Evolutionary conservation across 2,888 invertebrate genomes (phyloP).

Genomic region (Nymphalis urticae): DNA sequence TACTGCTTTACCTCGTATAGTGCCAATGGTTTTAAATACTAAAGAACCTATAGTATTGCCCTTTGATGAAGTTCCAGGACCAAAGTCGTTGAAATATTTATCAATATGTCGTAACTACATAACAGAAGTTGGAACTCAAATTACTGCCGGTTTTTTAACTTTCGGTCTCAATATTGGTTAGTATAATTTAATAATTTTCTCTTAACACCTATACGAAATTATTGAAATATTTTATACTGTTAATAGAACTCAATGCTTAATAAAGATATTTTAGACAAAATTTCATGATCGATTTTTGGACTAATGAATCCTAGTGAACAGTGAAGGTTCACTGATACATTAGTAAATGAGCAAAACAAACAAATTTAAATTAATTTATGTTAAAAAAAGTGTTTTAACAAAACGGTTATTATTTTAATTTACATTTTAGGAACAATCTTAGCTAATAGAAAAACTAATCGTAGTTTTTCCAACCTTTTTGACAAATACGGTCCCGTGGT

Average conservation of each 20-base stretch:
- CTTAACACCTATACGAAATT: background rate
- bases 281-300: too few species aligned
- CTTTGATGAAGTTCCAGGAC: slow-evolving; percentile 85
- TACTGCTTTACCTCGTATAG: slow-evolving; percentile 49
- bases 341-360: too few species aligned
- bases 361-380: too few species aligned
- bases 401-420: background rate
- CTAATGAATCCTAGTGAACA: too few species aligned
- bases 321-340: too few species aligned
- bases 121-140: slow-evolving; percentile 83
- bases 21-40: slow-evolving; percentile 60
- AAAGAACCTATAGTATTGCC: slow-evolving; percentile 66
- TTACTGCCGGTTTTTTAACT: slow-evolving; percentile 78
- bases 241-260: too few species aligned
- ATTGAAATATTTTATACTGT: too few species aligned
- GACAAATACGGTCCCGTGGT: slow-evolving; percentile 85
- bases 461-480: slow-evolving; percentile 63
- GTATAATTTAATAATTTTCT: slow-evolving; percentile 36
- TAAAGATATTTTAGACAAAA: too few species aligned
- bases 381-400: too few species aligned
- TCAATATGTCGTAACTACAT: slow-evolving; percentile 82
- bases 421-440: slow-evolving; percentile 54
- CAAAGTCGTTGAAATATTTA: slow-evolving; percentile 79
- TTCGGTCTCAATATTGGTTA: slow-evolving; percentile 77
- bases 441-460: slow-evolving; percentile 55